Conservation (phyloP, 2,797 vertebrate species). For the Petrocephalus schoutedeni region DNA sequence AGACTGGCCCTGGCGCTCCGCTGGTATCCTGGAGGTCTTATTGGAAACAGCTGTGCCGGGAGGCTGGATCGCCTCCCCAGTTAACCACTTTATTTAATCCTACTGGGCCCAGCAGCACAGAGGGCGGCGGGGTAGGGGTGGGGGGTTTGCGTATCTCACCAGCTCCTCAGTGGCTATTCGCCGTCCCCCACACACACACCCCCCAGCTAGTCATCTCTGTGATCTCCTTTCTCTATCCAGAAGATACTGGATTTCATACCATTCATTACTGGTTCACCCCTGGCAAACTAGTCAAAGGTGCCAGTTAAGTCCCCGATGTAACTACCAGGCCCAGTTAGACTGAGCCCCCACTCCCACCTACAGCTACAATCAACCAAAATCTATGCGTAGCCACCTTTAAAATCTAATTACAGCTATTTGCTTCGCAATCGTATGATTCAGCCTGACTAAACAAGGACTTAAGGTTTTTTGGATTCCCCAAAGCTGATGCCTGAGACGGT, state of each 20-base stretch:
- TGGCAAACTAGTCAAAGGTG: background rate
- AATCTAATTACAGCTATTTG: background rate
- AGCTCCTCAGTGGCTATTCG: background rate
- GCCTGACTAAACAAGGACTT: background rate
- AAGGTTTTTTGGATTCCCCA: background rate
- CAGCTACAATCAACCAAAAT: background rate
- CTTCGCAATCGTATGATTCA: background rate
- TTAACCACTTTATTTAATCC: slow-evolving; percentile 62
- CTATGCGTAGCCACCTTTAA: background rate
- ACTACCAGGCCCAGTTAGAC: background rate
- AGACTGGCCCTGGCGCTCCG: slow-evolving; percentile 50
- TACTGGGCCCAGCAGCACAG: slow-evolving; percentile 47
- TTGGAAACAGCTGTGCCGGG: slow-evolving; percentile 64
- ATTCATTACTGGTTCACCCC: background rate
- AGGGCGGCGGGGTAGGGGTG: slow-evolving; percentile 1
- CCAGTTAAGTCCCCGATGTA: background rate
- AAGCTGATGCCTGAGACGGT: background rate
- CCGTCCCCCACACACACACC: background rate
- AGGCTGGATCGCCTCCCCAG: slow-evolving; percentile 42
- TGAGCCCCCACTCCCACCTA: background rate
- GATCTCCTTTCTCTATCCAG: background rate
- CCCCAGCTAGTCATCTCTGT: background rate
- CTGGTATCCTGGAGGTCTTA: slow-evolving; percentile 48
- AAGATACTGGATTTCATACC: background rate
- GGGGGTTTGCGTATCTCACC: background rate